Base-by-base conservation (phyloP, 2,888 invertebrate species). In the Harmothoe impar region DNA sequence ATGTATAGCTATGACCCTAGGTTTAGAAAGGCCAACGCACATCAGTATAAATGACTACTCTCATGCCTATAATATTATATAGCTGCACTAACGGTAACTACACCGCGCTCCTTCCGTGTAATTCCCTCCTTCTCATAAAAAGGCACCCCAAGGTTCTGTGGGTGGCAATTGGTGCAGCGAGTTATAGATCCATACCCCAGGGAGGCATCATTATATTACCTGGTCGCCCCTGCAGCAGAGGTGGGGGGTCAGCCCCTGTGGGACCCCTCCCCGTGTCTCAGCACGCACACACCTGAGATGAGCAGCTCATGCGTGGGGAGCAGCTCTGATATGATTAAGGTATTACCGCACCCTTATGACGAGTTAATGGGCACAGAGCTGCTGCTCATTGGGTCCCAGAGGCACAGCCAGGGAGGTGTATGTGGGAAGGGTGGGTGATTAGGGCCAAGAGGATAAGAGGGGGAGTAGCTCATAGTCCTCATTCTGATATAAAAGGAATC, bases 321-420 rank as follows among this genome's bases (percentile, higher is more conserved):
- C 72, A 72, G 72, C 72, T 25, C n/a, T 72, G 29, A 72, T 72
- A 72, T 72, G 72, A 72, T 72, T 72, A 72, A 25, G 25, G 72
- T 25, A n/a, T 72, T 72, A 72, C 72, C 29, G 15, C 25, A 25
- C 29, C 72, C 31, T 72, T 72, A 72, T 72, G 31, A 72, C 29
- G 29, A 25, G 72, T 72, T 72, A 29, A 72, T 72, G 29, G 72
- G 29, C n/a, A 29, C 72, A 15, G n/a, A 62, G 72, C 72, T 72
- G 25, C 29, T 29, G 31, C n/a, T 72, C 5, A 72, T 72, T 72
- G 72, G 72, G 31, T 72, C 72, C 72, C 72, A 72, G 29, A n/a
- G 72, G 72, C 25, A 72, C 29, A 5, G 43, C 29, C 5, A 5
- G 3, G 17, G 72, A 29, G 29, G 29, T 72, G 5, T 29, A 72